phyloP scores from a whole-genome alignment of 2,888 invertebrate genomes.

The Yponomeuta sedellus region DNA sequence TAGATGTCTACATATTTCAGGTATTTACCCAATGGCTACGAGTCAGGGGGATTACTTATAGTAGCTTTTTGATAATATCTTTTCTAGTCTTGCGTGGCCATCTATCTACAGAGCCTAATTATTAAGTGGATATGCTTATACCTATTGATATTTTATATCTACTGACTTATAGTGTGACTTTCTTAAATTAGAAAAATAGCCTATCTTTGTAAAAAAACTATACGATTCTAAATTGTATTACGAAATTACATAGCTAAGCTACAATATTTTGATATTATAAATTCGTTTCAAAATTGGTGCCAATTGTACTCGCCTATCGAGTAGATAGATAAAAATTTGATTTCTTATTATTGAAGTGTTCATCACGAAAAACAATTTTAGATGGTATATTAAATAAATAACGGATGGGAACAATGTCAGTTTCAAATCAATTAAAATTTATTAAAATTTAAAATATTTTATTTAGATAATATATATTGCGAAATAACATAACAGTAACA shows the following conservation, averaged over 20 bases:
- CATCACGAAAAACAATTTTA: constrained; percentile 29
- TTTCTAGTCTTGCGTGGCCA: constrained; percentile 3
- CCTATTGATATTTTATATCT: not conserved
- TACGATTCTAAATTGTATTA: constrained; percentile 7
- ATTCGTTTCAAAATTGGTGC: constrained; percentile 42
- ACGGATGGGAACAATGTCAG: constrained; percentile 62
- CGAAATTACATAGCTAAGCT: not conserved
- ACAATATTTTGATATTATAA: not conserved
- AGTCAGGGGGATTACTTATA: no score
- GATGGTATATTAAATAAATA: constrained; percentile 38
- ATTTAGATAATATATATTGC: not conserved
- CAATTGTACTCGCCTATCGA: constrained; percentile 34
- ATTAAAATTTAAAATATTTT: not conserved
- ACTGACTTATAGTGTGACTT: constrained; percentile 3
- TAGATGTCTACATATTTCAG: not conserved
- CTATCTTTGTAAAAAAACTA: not conserved
- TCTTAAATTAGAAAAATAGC: not conserved
- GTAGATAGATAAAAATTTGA: constrained; percentile 20
- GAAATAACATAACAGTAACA: no score
- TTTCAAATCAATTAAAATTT: constrained; percentile 5
- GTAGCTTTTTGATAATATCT: not conserved
- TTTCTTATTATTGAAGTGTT: constrained; percentile 29
- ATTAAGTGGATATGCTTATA: not conserved
- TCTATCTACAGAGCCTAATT: constrained; percentile 6
- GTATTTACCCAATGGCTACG: no score